Base-by-base conservation (phyloP, 2,888 invertebrate genomes). In the Seladonia tumulorum region DNA sequence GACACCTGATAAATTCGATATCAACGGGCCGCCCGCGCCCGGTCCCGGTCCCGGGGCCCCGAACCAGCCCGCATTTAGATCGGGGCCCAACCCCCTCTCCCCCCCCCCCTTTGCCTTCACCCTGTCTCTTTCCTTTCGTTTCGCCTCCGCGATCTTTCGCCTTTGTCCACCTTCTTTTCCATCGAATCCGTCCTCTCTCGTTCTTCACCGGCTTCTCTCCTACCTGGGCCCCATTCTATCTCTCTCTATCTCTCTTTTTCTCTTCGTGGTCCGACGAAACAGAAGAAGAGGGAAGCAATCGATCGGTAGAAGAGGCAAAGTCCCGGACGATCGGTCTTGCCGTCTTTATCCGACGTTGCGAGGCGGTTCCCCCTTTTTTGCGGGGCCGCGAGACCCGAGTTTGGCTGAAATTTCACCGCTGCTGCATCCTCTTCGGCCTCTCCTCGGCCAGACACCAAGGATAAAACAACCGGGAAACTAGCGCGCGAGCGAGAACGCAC, bases 1-100 rank as follows among this genome's bases (percentile, higher is more conserved):
- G 93, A 94, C 93, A 93, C 93, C 91, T 91, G 92, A 94, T 94
- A 94, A 94, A 94, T 94, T 94, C 92, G 94, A 94, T 94, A 94
- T 94, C 93, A 93, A 92, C 66, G 66, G 66, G 66, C 66, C 66
- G 66, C 66, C 66, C 66, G 66, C 35, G 35, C 66, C 66, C 22
- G 66, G 35, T 18, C 66, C 66, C 66, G 29, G 66, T 29, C 18
- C 66, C 92, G 93, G 93, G 90, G 57, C 57, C 87, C 89, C 90
- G 86, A 86, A 91, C 90, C 88, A 63, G 63, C 63, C 63, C 63
- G 63, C 29, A 63, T 63, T 63, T 63, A 63, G 63, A 63, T 63
- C 63, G 63, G 90, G 81, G 57, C 80, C 86, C 83, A 49, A 2
- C 35, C 3, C 35, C 5, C 35, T 83, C 57, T 77, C 86, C 83